These are phyloP conservation scores for Lepisosteus osseus DNA, from an alignment of 2,113 vertebrate genomes.

Conservation along the genomic window DNA sequence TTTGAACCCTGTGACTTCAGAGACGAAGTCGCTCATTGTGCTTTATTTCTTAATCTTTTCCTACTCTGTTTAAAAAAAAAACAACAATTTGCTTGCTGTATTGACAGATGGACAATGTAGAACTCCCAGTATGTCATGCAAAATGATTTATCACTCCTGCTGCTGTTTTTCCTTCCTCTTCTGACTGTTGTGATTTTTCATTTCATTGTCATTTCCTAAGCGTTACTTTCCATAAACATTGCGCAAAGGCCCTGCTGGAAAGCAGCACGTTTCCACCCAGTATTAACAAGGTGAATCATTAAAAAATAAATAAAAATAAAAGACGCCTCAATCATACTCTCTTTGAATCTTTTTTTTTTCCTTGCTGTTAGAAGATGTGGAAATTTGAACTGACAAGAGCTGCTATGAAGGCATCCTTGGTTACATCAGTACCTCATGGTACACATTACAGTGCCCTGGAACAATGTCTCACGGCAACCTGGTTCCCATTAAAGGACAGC, in stretches of 20 bases:
- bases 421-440: too few species aligned
- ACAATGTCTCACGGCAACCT: too few species aligned
- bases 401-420: not conserved
- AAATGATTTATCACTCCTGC: not conserved
- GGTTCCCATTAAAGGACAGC: too few species aligned
- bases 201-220: conserved; percentile 15
- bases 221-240: not conserved
- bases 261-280: conserved; percentile 26
- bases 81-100: not conserved
- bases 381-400: conserved; percentile 18
- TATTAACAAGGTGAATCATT: conserved; percentile 24
- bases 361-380: conserved; percentile 14
- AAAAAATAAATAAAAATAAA: conserved; percentile 25
- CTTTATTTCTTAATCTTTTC: not conserved
- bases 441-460: too few species aligned
- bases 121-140: not conserved
- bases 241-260: conserved; percentile 2
- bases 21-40: not conserved
- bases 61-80: not conserved
- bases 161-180: conserved; percentile 13
- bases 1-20: not conserved
- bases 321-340: not conserved
- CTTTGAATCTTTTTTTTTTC: conserved; percentile 26
- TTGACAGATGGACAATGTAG: not conserved
- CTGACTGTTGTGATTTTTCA: conserved; percentile 38